A percentile compares a stretch with the other conserved stretches of the same genome.
Evolutionary conservation across 2,888 invertebrate genomes (phyloP).

Genomic region (Mantis religiosa): DNA sequence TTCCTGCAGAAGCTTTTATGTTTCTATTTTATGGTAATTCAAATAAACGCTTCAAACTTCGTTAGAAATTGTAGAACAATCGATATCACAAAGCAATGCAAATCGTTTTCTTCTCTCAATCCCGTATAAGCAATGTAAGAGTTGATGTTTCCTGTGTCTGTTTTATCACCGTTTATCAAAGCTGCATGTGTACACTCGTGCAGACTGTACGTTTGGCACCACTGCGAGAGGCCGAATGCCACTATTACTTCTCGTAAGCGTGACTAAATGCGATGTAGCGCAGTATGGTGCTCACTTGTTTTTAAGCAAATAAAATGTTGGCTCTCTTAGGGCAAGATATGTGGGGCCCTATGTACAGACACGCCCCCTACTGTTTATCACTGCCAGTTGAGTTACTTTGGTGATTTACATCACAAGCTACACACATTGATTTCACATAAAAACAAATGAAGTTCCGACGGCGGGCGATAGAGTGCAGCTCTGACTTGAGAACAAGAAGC

Average conservation of each 20-base stretch:
- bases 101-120: too few relatives aligned
- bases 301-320: not conserved
- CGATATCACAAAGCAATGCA: too few relatives aligned
- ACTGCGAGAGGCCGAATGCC: not conserved
- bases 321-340: not conserved
- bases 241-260: not conserved
- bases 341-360: not conserved
- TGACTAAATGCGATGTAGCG: too few relatives aligned
- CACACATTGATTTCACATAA: slow-evolving; percentile 21
- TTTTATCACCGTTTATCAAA: too few relatives aligned
- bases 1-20: too few relatives aligned
- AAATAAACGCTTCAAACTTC: too few relatives aligned
- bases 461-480: not conserved
- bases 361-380: not conserved
- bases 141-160: too few relatives aligned
- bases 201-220: too few relatives aligned
- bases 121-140: too few relatives aligned
- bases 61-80: too few relatives aligned
- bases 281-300: not conserved
- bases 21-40: too few relatives aligned
- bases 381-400: not conserved
- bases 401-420: slow-evolving; percentile 16
- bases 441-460: slow-evolving; percentile 20
- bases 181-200: too few relatives aligned
- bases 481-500: not conserved